Conservation (phyloP, 2,888 invertebrate genomes). For the Drosophila buzzatii region DNA sequence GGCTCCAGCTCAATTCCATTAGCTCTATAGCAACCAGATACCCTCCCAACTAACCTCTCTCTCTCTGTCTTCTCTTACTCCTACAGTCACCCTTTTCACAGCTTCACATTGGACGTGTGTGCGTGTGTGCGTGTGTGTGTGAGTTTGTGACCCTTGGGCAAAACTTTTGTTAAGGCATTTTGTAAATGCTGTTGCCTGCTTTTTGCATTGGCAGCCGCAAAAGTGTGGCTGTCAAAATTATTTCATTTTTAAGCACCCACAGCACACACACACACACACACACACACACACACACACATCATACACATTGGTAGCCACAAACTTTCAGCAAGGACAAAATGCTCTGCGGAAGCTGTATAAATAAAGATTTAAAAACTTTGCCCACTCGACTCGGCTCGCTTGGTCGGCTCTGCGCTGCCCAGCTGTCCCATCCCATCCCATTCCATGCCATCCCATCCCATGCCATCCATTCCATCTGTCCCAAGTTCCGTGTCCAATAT, state of each 20-base stretch:
- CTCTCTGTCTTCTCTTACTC: background rate
- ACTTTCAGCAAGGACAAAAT: slow-evolving; percentile 59
- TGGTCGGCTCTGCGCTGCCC: slow-evolving; percentile 22
- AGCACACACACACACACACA: slow-evolving; percentile 15
- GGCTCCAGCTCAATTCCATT: slow-evolving; percentile 46
- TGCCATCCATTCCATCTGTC: too few relatives aligned
- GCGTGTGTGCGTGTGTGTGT: background rate
- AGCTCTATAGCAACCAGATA: slow-evolving; percentile 37
- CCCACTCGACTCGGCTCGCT: slow-evolving; percentile 21
- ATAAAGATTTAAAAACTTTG: slow-evolving; percentile 77
- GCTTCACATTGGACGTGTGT: background rate
- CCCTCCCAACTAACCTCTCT: background rate
- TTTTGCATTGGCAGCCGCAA: slow-evolving; percentile 57
- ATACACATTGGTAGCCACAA: slow-evolving; percentile 39
- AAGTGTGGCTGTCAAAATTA: slow-evolving; percentile 70
- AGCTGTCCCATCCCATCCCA: too few relatives aligned
- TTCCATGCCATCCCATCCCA: too few relatives aligned
- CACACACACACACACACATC: slow-evolving; percentile 5
- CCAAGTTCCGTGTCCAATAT: too few relatives aligned
- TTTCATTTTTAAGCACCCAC: slow-evolving; percentile 61
- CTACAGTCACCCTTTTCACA: background rate
- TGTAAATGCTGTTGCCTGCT: slow-evolving; percentile 49
- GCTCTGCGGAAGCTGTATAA: slow-evolving; percentile 74
- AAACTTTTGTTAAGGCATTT: slow-evolving; percentile 69
- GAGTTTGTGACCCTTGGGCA: slow-evolving; percentile 44